Conservation (phyloP, 2,888 invertebrate species). For the Adineta ricciae region DNA sequence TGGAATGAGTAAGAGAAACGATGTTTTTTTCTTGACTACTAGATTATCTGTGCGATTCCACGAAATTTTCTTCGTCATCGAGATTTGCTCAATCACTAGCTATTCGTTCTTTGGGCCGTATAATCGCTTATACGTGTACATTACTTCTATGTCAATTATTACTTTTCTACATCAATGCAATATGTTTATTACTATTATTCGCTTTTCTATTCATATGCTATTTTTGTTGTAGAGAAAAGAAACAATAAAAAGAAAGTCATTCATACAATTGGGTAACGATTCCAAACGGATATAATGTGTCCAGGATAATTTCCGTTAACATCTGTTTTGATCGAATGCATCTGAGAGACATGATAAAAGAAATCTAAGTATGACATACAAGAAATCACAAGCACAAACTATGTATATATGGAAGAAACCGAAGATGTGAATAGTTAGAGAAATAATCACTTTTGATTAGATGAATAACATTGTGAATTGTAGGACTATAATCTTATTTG, state of each 20-base stretch:
- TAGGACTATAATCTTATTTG: too few species aligned
- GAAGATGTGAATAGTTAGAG: too few species aligned
- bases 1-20: too few species aligned
- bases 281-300: not conserved
- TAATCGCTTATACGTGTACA: not conserved
- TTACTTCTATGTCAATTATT: constrained; percentile 5
- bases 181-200: not conserved
- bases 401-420: too few species aligned
- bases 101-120: not conserved
- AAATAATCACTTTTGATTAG: too few species aligned
- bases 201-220: not conserved
- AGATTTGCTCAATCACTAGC: not conserved
- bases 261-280: not conserved
- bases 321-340: not conserved
- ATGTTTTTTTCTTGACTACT: too few species aligned
- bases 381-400: too few species aligned
- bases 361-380: too few species aligned
- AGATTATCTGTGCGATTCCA: not conserved
- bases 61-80: not conserved
- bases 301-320: not conserved
- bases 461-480: too few species aligned
- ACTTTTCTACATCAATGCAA: not conserved
- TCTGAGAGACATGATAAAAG: too few species aligned
- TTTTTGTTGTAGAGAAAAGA: not conserved
- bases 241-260: not conserved